Evolutionary conservation across 2,113 vertebrate genomes (phyloP).

Genomic region (Grammomys surdaster): DNA sequence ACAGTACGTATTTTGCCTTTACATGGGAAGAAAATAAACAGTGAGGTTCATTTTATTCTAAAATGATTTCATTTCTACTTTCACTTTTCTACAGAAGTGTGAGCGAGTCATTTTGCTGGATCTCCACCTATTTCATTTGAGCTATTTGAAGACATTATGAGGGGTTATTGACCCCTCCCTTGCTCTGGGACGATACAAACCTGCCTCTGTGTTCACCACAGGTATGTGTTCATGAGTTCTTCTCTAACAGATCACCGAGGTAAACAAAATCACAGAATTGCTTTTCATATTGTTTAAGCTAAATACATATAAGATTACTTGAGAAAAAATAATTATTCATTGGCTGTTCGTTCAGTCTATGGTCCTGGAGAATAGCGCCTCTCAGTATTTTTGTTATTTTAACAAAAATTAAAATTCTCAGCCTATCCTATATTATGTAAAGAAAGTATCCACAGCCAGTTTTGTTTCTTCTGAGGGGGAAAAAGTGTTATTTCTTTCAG

Average conservation of each 20-base stretch:
- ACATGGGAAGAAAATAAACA: conserved; percentile 13
- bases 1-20: conserved; percentile 15
- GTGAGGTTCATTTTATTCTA: background rate
- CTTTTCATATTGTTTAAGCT: background rate
- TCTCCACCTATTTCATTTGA: conserved; percentile 16
- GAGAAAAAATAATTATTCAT: background rate
- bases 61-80: conserved; percentile 42
- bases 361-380: background rate
- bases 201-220: background rate
- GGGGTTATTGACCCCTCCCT: background rate
- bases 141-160: conserved; percentile 45
- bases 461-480: background rate
- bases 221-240: background rate
- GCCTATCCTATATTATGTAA: background rate
- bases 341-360: conserved; percentile 9
- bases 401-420: conserved; percentile 42
- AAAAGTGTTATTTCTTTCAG: background rate
- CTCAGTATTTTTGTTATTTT: conserved; percentile 36
- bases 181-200: background rate
- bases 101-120: conserved; percentile 19
- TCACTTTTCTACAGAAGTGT: conserved; percentile 54
- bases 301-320: conserved; percentile 1
- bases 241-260: background rate
- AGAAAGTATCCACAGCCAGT: background rate
- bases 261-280: background rate